Base-by-base conservation (phyloP, 2,888 invertebrate species). In the Strigamia maritima region DNA sequence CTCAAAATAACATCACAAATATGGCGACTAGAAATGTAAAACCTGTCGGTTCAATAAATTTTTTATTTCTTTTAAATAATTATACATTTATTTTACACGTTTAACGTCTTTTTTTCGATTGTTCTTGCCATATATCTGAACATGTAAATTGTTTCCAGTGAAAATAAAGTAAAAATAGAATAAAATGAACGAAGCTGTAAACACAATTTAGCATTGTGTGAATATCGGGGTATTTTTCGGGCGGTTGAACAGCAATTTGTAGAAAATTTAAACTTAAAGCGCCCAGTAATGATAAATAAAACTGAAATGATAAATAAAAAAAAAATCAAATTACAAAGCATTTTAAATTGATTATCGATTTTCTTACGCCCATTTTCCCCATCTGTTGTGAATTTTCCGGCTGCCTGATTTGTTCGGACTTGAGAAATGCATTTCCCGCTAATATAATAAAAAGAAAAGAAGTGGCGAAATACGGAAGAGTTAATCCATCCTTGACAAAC, bases 101-200 rank as follows among this genome's bases (percentile, higher is more conserved):
- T 35, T 35, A 35, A 35, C 35, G 35, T 35, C 4, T 35, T 10
- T 35, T 35, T 35, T 35, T 35, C 10, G 35, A 35, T 35, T 35
- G 35, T 10, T 4, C 10, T 35, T 35, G 35, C 35, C 35, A 35
- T 10, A 35, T 35, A 35, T 35, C 35, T 4, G 35, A 4, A 10
- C 35, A 65, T 2, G 79, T 77, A 49, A 80, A 81, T 24, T 82
- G 81, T 26, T 81, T 49, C n/a, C 75, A 79, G 77, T 82, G 81
- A 19, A 81, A 82, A 54, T 83, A 83, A 16, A 81, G 2, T 2
- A 85, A 80, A 83, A 87, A 86, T 19, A 83, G 75, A 10, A 85
- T 44, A 81, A 88, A 88, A 83, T 87, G 87, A n/a, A 81, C 82
- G 82, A 86, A 89, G 44, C 86, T 86, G 82, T 85, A 88, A 2